These are phyloP conservation scores for Schlechtendalia chinensis DNA, from an alignment of 1,140 invertebrate species.

Conservation along the genomic window DNA sequence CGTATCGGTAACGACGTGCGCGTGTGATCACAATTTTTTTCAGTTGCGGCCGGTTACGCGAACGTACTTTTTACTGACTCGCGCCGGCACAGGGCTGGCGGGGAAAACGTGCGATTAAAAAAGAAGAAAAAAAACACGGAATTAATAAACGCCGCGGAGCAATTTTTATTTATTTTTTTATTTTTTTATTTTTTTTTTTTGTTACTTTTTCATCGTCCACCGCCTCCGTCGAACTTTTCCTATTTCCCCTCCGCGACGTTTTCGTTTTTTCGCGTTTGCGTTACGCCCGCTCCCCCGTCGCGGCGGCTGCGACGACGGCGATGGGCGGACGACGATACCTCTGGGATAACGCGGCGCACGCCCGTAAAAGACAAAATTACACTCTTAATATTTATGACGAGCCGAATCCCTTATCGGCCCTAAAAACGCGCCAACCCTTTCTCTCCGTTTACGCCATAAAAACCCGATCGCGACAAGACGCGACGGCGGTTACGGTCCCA, in stretches of 20 bases:
- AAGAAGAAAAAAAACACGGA: no score
- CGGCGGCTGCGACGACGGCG: neutral
- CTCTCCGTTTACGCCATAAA: slow-evolving; percentile 49
- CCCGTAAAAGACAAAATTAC: slow-evolving; percentile 50
- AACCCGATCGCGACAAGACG: slow-evolving; percentile 44
- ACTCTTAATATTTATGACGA: slow-evolving; percentile 50
- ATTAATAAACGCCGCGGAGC: slow-evolving; percentile 18
- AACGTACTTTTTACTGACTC: no score
- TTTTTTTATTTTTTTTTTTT: slow-evolving; percentile 18
- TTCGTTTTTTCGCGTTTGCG: slow-evolving; percentile 6
- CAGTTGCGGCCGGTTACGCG: no score
- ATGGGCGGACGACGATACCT: slow-evolving; percentile 49
- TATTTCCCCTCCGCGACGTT: neutral
- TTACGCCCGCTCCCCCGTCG: neutral
- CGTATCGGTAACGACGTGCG: no score
- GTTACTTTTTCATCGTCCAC: neutral
- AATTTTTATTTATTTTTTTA: neutral
- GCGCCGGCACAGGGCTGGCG: no score
- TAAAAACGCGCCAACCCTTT: slow-evolving; percentile 49
- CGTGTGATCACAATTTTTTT: no score
- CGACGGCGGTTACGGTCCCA: neutral
- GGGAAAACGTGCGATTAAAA: slow-evolving; percentile 23
- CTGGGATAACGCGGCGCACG: slow-evolving; percentile 48
- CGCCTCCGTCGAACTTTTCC: slow-evolving; percentile 26
- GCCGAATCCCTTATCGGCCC: slow-evolving; percentile 49